Evolutionary conservation across 2,113 vertebrate genomes (phyloP).

Genomic region (Hemicordylus capensis): DNA sequence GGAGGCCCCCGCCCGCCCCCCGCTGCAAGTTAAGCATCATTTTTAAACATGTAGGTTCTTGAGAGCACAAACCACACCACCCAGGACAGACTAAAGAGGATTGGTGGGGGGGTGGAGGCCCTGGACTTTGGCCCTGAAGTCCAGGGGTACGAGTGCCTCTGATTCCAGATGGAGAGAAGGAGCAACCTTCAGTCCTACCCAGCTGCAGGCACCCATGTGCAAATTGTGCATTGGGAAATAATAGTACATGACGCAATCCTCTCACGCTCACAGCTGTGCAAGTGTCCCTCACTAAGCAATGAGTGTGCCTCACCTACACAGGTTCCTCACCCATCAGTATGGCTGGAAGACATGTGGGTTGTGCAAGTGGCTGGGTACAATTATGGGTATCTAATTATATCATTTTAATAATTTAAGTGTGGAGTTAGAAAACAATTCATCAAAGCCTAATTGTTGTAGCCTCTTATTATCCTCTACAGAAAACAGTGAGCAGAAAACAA

Average conservation of each 20-base stretch:
- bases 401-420: not conserved
- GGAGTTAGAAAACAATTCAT: not conserved
- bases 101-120: no score
- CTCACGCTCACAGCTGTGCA: not conserved
- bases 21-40: no score
- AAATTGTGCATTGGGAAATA: not conserved
- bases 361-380: not conserved
- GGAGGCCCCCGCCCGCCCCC: no score
- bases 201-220: not conserved
- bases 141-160: no score
- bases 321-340: not conserved
- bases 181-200: not conserved
- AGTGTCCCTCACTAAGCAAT: not conserved
- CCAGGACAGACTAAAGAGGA: no score
- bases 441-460: not conserved
- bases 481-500: not conserved
- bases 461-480: not conserved
- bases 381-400: not conserved
- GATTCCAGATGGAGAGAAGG: no score
- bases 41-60: no score
- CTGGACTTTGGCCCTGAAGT: no score
- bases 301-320: not conserved
- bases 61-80: no score
- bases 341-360: not conserved
- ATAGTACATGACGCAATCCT: not conserved